A percentile compares a stretch with the other conserved stretches of the same genome.
These are phyloP conservation scores for Tiphia femorata DNA, from an alignment of 2,888 invertebrate species.

Conservation along the genomic window DNA sequence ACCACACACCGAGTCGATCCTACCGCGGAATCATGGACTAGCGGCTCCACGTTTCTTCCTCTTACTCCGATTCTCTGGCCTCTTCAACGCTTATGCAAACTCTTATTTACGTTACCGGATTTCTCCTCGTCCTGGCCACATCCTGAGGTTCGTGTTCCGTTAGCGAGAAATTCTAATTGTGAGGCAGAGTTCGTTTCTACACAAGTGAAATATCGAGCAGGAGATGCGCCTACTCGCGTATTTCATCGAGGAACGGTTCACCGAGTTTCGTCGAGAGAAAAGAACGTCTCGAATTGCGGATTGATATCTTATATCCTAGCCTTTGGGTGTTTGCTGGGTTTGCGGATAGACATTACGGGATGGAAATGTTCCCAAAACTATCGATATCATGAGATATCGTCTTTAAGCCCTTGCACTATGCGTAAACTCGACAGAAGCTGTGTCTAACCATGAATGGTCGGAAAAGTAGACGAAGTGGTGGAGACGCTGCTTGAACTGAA, in stretches of 20 bases:
- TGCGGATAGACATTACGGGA: too few relatives aligned
- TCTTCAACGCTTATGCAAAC: conserved; percentile 31
- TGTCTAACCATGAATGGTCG: too few relatives aligned
- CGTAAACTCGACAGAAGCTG: too few relatives aligned
- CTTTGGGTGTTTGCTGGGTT: too few relatives aligned
- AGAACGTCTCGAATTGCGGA: not conserved
- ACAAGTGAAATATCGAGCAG: too few relatives aligned
- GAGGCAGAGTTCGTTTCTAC: conserved; percentile 2
- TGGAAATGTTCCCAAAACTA: too few relatives aligned
- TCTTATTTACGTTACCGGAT: conserved; percentile 56
- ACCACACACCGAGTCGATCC: conserved; percentile 34
- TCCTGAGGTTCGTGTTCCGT: conserved; percentile 57
- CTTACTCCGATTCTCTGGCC: not conserved
- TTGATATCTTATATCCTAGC: too few relatives aligned
- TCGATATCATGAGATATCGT: too few relatives aligned
- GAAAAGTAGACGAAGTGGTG: too few relatives aligned
- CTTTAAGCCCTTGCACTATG: too few relatives aligned
- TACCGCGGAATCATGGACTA: conserved; percentile 51
- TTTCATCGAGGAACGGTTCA: conserved; percentile 8
- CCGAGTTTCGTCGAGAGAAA: conserved; percentile 1
- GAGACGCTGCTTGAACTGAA: too few relatives aligned
- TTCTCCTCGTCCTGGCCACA: conserved; percentile 52
- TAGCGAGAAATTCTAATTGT: conserved; percentile 7
- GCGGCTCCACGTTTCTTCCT: conserved; percentile 19
- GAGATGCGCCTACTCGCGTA: conserved; percentile 21